A percentile compares a stretch with the other conserved stretches of the same genome.
Evolutionary conservation across 1,140 invertebrate species (phyloP).

Genomic region (Solen grandis): DNA sequence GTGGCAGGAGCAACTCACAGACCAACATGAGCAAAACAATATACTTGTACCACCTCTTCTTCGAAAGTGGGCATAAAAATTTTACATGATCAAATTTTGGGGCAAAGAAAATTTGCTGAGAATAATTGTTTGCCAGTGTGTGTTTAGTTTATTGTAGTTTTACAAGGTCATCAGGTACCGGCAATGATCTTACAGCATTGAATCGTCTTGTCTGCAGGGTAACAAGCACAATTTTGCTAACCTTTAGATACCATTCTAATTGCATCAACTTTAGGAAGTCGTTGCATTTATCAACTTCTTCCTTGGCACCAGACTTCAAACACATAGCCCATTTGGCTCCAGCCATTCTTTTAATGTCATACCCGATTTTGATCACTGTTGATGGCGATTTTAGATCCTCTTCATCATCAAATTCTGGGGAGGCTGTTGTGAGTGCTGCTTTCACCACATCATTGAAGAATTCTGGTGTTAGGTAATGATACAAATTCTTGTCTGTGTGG

Average conservation of each 20-base stretch:
- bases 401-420: background rate
- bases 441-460: background rate
- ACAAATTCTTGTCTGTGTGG: background rate
- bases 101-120: background rate
- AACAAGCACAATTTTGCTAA: background rate
- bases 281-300: conserved; percentile 4
- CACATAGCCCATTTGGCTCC: conserved; percentile 9
- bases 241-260: background rate
- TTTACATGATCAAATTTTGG: background rate
- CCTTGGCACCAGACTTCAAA: background rate
- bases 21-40: too few species aligned
- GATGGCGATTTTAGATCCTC: background rate
- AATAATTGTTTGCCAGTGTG: background rate
- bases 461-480: background rate
- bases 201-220: background rate
- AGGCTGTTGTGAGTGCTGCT: background rate
- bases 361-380: background rate
- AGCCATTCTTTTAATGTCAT: conserved; percentile 1
- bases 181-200: conserved; percentile 3
- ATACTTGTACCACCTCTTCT: too few species aligned
- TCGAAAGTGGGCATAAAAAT: background rate
- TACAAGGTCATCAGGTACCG: conserved; percentile 12
- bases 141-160: conserved; percentile 7
- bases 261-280: conserved; percentile 8
- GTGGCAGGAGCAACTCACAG: too few species aligned